Evolutionary conservation across 2,797 vertebrate species (phyloP), one percentile per base, ranked within the genome.

Genomic region (Lutjanus argentimaculatus): DNA sequence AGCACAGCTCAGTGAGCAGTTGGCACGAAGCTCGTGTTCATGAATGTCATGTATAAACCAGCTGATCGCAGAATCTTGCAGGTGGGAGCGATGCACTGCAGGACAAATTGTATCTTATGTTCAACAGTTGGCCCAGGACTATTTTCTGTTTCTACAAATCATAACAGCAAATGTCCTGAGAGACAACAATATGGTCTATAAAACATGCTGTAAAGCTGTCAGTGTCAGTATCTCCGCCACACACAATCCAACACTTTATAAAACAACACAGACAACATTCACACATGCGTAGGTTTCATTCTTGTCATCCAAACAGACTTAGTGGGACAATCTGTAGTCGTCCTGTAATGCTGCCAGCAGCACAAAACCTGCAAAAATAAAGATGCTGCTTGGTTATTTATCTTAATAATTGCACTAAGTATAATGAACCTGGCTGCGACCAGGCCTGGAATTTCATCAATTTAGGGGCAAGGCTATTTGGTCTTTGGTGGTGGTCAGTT

Each of bases 201-300:
- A 91, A 88, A 88, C 72, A 90, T 77, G 82, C 82, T 85, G 89
- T 84, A 87, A 90, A 89, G 75, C 78, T 90, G 84, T 83, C 79
- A 84, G 77, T 72, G 65, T 84, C 75, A 72, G 66, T 55, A 65
- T 90, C 87, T 78, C 73, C 82, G 85, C 72, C 55, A 72, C 45
- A 7, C 79, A 72, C 65, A 72, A 78, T 85, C 67, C 74, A 79
- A 82, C 82, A 81, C 82, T 83, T 83, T 72, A 75, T 67, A 68
- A 91, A 86, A 89, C 64, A 84, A 90, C 73, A 88, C 79, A 82
- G 82, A 67, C 61, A 63, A 80, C 77, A 85, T 81, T 86, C 75
- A 78, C 79, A 87, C 75, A 36, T 86, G 84, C 59, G 89, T 88
- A 81, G 82, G 84, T 85, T 85, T 88, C 75, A 83, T 84, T 86